Evolutionary conservation across 2,888 invertebrate species (phyloP), one percentile per base, ranked within the genome.

Genomic region (Scaptodrosophila latifasciaeformis): DNA sequence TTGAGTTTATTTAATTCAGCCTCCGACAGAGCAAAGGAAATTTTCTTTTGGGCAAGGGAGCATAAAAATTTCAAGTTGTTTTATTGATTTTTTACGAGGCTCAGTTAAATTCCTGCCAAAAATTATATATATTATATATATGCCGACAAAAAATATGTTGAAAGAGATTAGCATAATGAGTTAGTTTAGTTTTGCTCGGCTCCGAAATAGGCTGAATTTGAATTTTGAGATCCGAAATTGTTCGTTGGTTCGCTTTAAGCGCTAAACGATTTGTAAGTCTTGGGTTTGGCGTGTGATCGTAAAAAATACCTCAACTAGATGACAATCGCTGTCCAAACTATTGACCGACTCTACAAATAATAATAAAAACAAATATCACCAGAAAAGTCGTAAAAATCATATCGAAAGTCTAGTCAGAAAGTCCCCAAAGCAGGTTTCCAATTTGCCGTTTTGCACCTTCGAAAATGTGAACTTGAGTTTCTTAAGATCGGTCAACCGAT

Each of bases 211-310:
- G n/a, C n/a, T n/a, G n/a, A n/a, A n/a, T n/a, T n/a, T n/a, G n/a
- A n/a, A n/a, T n/a, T 34, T 17, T 37, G 15, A 24, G 24, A 24
- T 5, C 3, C 24, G 24, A 24, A 24, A 29, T 15, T 3, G 27
- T 2, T 9, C 5, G 17, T 19, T 42, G 18, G 42, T 58, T 30
- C 39, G 43, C 39, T 15, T 40, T 35, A 64, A 49, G 60, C 49
- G 77, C 58, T 76, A 72, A 80, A 59, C 81, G 81, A 77, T 75
- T 80, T 80, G 81, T 75, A 47, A 50, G 54, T 51, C 59, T 40
- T 52, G 45, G 45, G 46, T 64, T 42, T 50, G 50, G 45, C 64
- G 59, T 64, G 50, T 48, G 78, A 77, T 80, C 75, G 64, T 75
- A 61, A 75, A 74, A 66, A 62, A 50, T 34, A 34, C 15, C 27